Conservation (phyloP, 2,113 vertebrate genomes). For the Ailurus styani region DNA sequence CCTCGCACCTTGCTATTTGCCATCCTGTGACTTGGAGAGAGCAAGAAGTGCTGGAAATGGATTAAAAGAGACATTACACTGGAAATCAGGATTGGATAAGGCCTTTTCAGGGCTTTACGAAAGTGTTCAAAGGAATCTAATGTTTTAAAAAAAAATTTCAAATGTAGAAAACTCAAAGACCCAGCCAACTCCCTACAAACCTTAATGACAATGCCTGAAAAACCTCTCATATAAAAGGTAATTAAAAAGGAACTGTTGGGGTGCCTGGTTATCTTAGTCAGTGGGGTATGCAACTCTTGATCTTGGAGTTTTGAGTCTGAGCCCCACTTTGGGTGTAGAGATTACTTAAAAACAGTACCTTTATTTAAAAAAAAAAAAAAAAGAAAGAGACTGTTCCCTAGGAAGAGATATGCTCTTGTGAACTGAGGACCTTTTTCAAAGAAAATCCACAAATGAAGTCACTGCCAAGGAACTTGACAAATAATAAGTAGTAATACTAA, state of each 20-base stretch:
- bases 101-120: neutral
- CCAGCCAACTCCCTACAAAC: slow-evolving; percentile 47
- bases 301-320: neutral
- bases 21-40: neutral
- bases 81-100: neutral
- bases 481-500: neutral
- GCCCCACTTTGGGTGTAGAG: neutral
- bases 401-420: slow-evolving; percentile 44
- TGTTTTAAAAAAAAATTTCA: neutral
- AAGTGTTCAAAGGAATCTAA: neutral
- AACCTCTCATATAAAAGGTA: slow-evolving; percentile 63
- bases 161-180: neutral
- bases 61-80: neutral
- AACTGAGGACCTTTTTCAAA: neutral
- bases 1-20: neutral
- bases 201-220: slow-evolving; percentile 60
- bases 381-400: neutral
- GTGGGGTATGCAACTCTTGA: neutral
- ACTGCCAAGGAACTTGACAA: neutral
- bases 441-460: slow-evolving; percentile 7
- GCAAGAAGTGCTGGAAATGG: neutral
- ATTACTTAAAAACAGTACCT: neutral
- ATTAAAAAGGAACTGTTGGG: slow-evolving; percentile 36
- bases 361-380: neutral
- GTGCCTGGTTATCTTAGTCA: neutral